Evolutionary conservation across 2,888 invertebrate species (phyloP), one percentile per base, ranked within the genome.

Genomic region (Himalopsyche tibetana): DNA sequence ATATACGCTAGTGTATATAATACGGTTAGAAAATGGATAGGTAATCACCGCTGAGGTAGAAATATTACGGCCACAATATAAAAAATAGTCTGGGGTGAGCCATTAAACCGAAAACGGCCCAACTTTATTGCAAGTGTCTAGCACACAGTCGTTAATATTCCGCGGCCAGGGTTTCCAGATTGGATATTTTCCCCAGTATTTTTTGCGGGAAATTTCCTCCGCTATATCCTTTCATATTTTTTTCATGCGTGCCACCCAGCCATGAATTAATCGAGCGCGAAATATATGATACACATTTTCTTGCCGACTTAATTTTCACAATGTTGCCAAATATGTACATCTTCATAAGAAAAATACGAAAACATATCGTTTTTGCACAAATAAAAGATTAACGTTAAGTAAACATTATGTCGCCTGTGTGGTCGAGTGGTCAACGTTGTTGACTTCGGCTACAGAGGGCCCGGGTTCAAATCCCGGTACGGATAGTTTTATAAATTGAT

Each of bases 21-120:
- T 74, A 74, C 38, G 36, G 36, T 15, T 12, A 74, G 38, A 74
- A 74, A 36, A 74, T 74, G 36, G n/a, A 28, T 12, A 69, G 69
- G 74, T 74, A 38, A 74, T 74, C 74, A 74, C 74, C 74, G 36
- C 63, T 28, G 63, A 63, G 63, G 63, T 63, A 74, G 74, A 74
- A 74, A 74, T 74, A 74, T 74, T 74, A 74, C 38, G 36, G 74
- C 38, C 5, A 74, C 36, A 36, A 74, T 74, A 36, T 36, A 74
- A 74, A 74, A 69, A 74, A 74, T 74, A 74, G 74, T 74, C 28
- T 36, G 74, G 4, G 74, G 19, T 36, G 36, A 74, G 36, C 74
- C 28, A 74, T 74, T 74, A 28, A 74, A 19, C 36, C 28, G 74
- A 74, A 74, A 74, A 74, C 74, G 74, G 63, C 74, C 74, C 19